phyloP scores from a whole-genome alignment of 2,113 vertebrate species.

The Scortum barcoo region DNA sequence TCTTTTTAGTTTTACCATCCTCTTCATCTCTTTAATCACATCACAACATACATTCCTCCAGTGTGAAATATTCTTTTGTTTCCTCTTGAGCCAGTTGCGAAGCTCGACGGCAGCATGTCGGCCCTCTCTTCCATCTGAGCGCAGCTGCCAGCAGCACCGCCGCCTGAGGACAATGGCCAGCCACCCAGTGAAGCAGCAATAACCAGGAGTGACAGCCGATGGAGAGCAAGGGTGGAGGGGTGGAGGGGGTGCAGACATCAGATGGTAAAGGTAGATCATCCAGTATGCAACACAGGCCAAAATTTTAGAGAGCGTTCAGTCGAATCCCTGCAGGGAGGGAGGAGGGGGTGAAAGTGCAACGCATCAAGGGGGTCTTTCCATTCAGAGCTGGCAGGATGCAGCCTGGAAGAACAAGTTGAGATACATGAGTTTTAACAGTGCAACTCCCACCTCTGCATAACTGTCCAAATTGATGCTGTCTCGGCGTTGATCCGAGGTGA shows the following conservation, averaged over 20 bases:
- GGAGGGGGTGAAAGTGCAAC: constrained; percentile 12
- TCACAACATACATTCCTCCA: not conserved
- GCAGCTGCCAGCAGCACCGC: constrained; percentile 39
- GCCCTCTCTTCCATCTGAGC: constrained; percentile 42
- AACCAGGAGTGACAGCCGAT: constrained; percentile 62
- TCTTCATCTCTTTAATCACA: not conserved
- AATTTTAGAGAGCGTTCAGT: constrained; percentile 40
- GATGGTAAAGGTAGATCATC: constrained; percentile 64
- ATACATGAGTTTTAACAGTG: constrained; percentile 51
- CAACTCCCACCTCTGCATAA: constrained; percentile 31
- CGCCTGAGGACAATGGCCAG: constrained; percentile 56
- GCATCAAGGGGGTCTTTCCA: constrained; percentile 13
- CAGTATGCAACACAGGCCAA: constrained; percentile 27
- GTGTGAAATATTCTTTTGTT: constrained; percentile 57
- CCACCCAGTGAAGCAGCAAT: constrained; percentile 41
- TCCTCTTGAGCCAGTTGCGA: constrained; percentile 26
- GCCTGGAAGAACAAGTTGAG: constrained; percentile 45
- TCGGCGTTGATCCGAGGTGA: constrained; percentile 42
- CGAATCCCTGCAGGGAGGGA: constrained; percentile 19
- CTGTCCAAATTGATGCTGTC: constrained; percentile 40
- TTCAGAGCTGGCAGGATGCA: constrained; percentile 46
- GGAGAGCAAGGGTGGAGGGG: constrained; percentile 32
- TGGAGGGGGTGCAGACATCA: constrained; percentile 47
- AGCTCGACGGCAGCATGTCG: constrained; percentile 7
- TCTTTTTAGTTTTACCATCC: not conserved